Conservation (phyloP, 1,140 invertebrate genomes). For the Orussus abietinus region DNA sequence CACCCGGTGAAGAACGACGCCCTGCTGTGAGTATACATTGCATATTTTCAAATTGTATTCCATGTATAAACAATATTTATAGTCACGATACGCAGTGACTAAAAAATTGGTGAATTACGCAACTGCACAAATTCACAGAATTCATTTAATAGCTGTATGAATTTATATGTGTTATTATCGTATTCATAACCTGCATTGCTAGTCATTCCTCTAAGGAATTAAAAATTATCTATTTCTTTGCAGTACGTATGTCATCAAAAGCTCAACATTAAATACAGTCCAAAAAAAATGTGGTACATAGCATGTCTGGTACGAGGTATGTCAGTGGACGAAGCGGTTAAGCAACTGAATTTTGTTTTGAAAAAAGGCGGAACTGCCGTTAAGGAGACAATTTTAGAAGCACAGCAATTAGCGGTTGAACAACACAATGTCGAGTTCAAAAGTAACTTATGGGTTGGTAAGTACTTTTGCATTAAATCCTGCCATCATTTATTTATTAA, state of each 20-base stretch:
- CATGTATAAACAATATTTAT: slow-evolving; percentile 4
- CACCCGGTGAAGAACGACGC: slow-evolving; percentile 67
- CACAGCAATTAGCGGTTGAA: slow-evolving; percentile 80
- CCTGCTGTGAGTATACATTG: slow-evolving; percentile 68
- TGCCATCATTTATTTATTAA: too few relatives aligned
- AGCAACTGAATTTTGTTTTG: slow-evolving; percentile 78
- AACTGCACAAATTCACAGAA: slow-evolving; percentile 10
- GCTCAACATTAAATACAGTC: slow-evolving; percentile 83
- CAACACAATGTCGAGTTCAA: slow-evolving; percentile 92
- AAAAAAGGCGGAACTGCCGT: slow-evolving; percentile 80
- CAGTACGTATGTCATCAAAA: slow-evolving; percentile 84
- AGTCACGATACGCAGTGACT: neutral
- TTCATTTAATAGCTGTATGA: slow-evolving; percentile 8
- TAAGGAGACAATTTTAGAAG: slow-evolving; percentile 81
- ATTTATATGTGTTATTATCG: slow-evolving; percentile 12
- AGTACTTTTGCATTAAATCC: slow-evolving; percentile 47
- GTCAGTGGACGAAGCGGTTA: slow-evolving; percentile 89
- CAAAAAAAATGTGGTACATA: slow-evolving; percentile 90
- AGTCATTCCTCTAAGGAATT: slow-evolving; percentile 7
- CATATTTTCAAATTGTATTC: slow-evolving; percentile 10
- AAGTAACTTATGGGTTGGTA: slow-evolving; percentile 95
- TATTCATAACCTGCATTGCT: slow-evolving; percentile 5
- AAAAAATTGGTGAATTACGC: slow-evolving; percentile 8
- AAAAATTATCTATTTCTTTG: slow-evolving; percentile 40
- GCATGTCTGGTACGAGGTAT: slow-evolving; percentile 83